These are phyloP conservation scores for Pegoplata infirma DNA, from an alignment of 2,888 invertebrate genomes.

Conservation along the genomic window DNA sequence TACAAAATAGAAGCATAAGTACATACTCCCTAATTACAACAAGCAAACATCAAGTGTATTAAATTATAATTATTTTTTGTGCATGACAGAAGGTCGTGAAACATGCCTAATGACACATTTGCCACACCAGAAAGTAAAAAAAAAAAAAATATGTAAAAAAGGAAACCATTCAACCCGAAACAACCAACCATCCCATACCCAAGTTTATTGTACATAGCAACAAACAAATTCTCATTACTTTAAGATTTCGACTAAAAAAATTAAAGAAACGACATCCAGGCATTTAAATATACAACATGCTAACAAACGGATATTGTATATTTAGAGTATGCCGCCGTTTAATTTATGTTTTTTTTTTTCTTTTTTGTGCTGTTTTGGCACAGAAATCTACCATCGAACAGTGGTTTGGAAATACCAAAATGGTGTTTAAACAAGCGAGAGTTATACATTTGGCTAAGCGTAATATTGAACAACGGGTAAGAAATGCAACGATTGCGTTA, in stretches of 20 bases:
- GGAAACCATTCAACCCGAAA: conserved; percentile 52
- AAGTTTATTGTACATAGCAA: conserved; percentile 23
- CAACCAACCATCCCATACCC: conserved; percentile 28
- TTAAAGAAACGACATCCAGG: too few species aligned
- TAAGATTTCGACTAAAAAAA: conserved; percentile 44
- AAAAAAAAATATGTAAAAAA: conserved; percentile 11
- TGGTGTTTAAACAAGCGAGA: too few species aligned
- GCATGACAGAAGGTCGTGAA: conserved; percentile 74
- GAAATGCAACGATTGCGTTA: too few species aligned
- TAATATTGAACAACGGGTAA: too few species aligned
- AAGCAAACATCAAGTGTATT: conserved; percentile 70
- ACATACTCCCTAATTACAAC: not conserved
- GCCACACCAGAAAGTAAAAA: conserved; percentile 67
- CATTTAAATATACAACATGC: conserved; percentile 38
- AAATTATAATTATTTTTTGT: conserved; percentile 75
- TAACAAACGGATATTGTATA: conserved; percentile 51
- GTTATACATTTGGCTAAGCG: too few species aligned
- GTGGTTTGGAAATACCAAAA: conserved; percentile 18
- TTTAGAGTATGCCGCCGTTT: conserved; percentile 45
- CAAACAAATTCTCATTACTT: conserved; percentile 42
- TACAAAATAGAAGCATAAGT: too few species aligned
- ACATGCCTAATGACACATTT: conserved; percentile 76
- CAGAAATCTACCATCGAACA: too few species aligned
- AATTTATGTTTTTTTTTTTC: conserved; percentile 38
- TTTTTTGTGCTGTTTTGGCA: too few species aligned